These are phyloP conservation scores for Corythoichthys haematopterus DNA, from an alignment of 2,113 vertebrate genomes.

Conservation along the genomic window DNA sequence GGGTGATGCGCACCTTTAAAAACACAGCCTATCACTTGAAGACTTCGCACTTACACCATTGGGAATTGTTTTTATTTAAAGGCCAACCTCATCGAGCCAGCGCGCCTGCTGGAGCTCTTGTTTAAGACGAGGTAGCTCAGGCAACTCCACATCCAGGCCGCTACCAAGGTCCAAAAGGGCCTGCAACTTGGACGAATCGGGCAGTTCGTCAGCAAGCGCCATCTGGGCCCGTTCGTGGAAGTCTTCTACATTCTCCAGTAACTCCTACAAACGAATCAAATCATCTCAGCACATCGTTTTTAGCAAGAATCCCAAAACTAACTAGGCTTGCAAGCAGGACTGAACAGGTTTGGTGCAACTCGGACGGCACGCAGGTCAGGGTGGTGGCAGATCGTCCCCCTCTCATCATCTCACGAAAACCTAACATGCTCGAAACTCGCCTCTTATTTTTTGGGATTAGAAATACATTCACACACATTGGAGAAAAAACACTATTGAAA, in stretches of 20 bases:
- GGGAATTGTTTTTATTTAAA: neutral
- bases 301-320: too few species aligned
- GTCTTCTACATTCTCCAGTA: conserved; percentile 93
- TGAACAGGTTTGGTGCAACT: too few species aligned
- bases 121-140: conserved; percentile 87
- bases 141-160: conserved; percentile 91
- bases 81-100: conserved; percentile 91
- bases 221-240: conserved; percentile 93
- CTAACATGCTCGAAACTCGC: too few species aligned
- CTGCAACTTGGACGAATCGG: conserved; percentile 92
- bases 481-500: too few species aligned
- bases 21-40: neutral
- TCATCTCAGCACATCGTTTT: neutral
- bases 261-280: conserved; percentile 72
- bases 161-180: conserved; percentile 87
- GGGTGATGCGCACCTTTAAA: conserved; percentile 74
- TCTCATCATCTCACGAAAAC: too few species aligned
- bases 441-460: too few species aligned
- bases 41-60: neutral
- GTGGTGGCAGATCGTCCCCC: too few species aligned
- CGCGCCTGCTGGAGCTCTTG: conserved; percentile 95
- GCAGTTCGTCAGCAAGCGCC: conserved; percentile 86
- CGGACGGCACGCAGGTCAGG: too few species aligned
- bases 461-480: too few species aligned
- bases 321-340: too few species aligned